These are phyloP conservation scores for Fulica atra DNA, from an alignment of 2,113 vertebrate species.

Conservation along the genomic window DNA sequence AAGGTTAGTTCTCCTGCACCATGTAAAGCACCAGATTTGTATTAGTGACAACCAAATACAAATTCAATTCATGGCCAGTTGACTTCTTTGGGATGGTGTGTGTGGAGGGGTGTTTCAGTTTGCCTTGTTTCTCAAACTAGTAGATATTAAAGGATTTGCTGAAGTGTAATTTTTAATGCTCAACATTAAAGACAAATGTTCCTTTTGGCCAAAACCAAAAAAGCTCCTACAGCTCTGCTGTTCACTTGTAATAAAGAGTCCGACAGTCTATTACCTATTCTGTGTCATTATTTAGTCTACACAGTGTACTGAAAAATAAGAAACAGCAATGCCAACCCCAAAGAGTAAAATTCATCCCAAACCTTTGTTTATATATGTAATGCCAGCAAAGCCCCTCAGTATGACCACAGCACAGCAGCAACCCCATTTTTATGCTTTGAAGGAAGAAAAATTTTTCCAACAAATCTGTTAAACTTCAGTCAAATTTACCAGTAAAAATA, in stretches of 20 bases:
- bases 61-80: not conserved
- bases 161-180: not conserved
- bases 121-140: not conserved
- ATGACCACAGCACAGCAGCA: not conserved
- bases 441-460: not conserved
- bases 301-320: conserved; percentile 1
- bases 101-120: not conserved
- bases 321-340: not conserved
- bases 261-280: not conserved
- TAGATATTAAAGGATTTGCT: not conserved
- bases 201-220: not conserved
- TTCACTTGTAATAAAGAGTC: not conserved
- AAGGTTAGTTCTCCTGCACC: not conserved
- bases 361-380: not conserved
- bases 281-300: not conserved
- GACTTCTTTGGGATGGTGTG: not conserved
- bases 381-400: not conserved
- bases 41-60: not conserved
- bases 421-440: not conserved
- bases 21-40: not conserved
- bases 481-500: not conserved
- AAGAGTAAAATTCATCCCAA: not conserved
- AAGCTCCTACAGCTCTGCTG: not conserved
- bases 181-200: not conserved
- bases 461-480: not conserved